Conservation (phyloP, 2,113 vertebrate species). For the Sinocyclocheilus maitianheensis region DNA sequence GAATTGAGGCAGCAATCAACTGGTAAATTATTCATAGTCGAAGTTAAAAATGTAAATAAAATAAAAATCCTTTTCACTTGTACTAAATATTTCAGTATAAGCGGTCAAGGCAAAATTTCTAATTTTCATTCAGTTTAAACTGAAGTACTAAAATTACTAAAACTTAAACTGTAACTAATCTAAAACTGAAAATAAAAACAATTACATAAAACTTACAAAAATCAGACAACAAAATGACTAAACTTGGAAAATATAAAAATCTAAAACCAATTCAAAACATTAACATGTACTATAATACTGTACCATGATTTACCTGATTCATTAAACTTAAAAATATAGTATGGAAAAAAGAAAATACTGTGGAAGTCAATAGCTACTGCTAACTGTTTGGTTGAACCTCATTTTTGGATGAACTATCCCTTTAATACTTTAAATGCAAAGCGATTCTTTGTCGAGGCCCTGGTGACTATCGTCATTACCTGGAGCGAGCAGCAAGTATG, state of each 20-base stretch:
- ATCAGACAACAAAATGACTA: background rate
- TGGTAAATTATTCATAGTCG: background rate
- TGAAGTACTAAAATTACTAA: background rate
- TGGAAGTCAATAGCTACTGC: no score
- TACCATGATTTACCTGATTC: background rate
- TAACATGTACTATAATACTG: background rate
- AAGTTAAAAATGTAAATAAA: background rate
- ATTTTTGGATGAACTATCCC: background rate
- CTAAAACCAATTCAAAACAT: no score
- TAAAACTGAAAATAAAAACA: background rate
- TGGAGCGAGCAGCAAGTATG: conserved; percentile 94
- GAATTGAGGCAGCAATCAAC: background rate
- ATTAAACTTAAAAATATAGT: background rate
- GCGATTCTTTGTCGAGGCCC: background rate
- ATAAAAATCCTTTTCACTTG: background rate
- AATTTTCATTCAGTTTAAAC: background rate
- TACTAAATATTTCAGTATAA: background rate
- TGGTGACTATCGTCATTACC: conserved; percentile 68
- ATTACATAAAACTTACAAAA: background rate
- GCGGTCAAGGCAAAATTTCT: background rate
- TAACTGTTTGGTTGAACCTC: background rate
- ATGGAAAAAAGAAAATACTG: no score
- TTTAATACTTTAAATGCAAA: no score
- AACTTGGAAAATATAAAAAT: background rate
- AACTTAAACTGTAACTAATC: background rate